Conservation (phyloP, 2,888 invertebrate species). For the Vannuccia rotundouncinata region DNA sequence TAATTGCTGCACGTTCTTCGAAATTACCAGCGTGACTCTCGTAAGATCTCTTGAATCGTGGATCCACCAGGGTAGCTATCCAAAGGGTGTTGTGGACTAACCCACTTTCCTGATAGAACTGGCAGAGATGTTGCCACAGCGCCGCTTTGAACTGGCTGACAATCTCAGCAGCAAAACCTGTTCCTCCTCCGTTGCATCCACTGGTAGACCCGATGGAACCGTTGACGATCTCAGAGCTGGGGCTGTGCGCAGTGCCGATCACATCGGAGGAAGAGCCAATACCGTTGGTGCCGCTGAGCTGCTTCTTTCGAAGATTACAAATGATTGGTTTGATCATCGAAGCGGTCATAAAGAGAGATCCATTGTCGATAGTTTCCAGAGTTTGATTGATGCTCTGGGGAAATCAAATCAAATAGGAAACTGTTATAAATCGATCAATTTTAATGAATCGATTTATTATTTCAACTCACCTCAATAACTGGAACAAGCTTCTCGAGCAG, state of each 20-base stretch:
- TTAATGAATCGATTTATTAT: too few relatives aligned
- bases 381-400: constrained; percentile 29
- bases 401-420: background rate
- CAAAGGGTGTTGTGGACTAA: constrained; percentile 30
- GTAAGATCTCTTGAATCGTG: constrained; percentile 31
- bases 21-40: constrained; percentile 6
- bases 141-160: constrained; percentile 34
- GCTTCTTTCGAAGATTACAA: constrained; percentile 18
- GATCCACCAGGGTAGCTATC: constrained; percentile 35
- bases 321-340: constrained; percentile 34
- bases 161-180: constrained; percentile 6
- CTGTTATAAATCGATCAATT: too few relatives aligned
- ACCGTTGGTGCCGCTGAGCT: background rate
- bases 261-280: background rate
- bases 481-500: background rate
- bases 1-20: background rate
- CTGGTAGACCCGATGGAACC: background rate
- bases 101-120: constrained; percentile 32
- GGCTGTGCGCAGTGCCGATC: background rate
- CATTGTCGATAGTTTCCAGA: constrained; percentile 31
- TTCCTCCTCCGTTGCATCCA: background rate
- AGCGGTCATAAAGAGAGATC: constrained; percentile 30
- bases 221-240: background rate
- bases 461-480: background rate
- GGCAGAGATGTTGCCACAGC: constrained; percentile 18